A percentile compares a stretch with the other conserved stretches of the same genome.
These are phyloP conservation scores for Aphaenogaster rudis DNA, from an alignment of 1,140 invertebrate genomes.

Conservation along the genomic window DNA sequence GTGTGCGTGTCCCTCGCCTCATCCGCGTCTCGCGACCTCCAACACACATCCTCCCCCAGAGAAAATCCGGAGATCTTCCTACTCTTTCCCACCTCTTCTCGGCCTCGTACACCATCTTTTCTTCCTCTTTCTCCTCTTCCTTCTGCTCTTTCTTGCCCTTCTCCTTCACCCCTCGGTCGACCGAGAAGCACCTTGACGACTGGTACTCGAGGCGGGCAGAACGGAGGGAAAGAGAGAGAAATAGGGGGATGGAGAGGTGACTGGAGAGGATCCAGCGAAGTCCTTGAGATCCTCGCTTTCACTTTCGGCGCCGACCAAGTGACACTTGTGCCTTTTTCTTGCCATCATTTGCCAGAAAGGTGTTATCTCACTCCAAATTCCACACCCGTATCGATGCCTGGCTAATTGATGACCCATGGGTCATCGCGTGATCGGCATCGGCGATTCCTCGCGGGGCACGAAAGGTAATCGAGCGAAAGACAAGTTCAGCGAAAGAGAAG, in stretches of 20 bases:
- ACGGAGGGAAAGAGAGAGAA: conserved; percentile 10
- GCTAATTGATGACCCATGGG: conserved; percentile 12
- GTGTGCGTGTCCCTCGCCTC: conserved; percentile 51
- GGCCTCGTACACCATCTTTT: neutral
- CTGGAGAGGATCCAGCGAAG: conserved; percentile 21
- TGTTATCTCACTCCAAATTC: neutral
- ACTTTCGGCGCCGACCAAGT: conserved; percentile 55
- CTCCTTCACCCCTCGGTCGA: neutral
- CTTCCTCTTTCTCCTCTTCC: neutral
- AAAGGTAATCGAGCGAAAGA: neutral
- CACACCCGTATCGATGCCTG: neutral
- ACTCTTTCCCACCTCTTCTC: conserved; percentile 47
- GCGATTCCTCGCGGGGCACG: neutral
- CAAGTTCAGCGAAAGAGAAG: conserved; percentile 17
- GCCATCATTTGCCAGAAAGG: neutral
- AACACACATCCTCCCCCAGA: conserved; percentile 63
- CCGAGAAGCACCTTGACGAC: conserved; percentile 10
- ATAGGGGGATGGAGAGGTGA: conserved; percentile 13
- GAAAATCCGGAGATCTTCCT: conserved; percentile 68
- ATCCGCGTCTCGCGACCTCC: conserved; percentile 66
- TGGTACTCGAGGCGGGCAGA: conserved; percentile 53
- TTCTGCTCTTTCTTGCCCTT: neutral
- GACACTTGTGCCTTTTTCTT: conserved; percentile 23
- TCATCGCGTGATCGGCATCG: neutral
- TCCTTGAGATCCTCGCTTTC: conserved; percentile 69